These are phyloP conservation scores for Apis cerana DNA, from an alignment of 1,140 invertebrate species.

Conservation along the genomic window DNA sequence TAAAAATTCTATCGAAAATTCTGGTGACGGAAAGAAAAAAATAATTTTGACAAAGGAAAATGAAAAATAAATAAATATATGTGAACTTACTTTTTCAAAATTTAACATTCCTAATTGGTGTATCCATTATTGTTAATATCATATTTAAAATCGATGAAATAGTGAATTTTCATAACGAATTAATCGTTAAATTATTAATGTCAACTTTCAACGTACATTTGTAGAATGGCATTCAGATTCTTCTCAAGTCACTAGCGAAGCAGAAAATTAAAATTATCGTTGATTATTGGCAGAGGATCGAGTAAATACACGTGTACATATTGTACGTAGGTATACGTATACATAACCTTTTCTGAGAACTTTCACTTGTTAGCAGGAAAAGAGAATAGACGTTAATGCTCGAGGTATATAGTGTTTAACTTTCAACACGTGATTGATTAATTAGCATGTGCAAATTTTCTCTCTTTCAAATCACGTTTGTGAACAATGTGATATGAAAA, in stretches of 20 bases:
- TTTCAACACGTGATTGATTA: constrained; percentile 16
- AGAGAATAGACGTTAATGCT: constrained; percentile 18
- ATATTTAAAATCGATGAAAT: background rate
- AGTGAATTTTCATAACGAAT: background rate
- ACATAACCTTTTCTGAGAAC: background rate
- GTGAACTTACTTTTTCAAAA: too few species aligned
- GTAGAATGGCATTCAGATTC: too few species aligned
- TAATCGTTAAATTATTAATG: background rate
- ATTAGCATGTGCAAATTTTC: background rate
- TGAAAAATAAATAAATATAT: too few species aligned
- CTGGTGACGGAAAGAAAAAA: too few species aligned
- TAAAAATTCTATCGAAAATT: background rate
- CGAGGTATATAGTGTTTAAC: background rate
- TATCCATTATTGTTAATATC: background rate
- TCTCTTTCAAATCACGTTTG: background rate
- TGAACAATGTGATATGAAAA: background rate
- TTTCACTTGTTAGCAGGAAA: constrained; percentile 34
- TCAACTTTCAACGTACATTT: background rate
- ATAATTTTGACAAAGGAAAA: background rate
- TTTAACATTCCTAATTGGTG: too few species aligned
- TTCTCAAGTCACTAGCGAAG: background rate
- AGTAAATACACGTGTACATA: background rate
- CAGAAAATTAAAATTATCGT: background rate
- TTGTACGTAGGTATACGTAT: too few species aligned
- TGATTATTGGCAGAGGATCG: background rate